Evolutionary conservation across 1,140 invertebrate species (phyloP).

Genomic region (Zaprionus inermis): DNA sequence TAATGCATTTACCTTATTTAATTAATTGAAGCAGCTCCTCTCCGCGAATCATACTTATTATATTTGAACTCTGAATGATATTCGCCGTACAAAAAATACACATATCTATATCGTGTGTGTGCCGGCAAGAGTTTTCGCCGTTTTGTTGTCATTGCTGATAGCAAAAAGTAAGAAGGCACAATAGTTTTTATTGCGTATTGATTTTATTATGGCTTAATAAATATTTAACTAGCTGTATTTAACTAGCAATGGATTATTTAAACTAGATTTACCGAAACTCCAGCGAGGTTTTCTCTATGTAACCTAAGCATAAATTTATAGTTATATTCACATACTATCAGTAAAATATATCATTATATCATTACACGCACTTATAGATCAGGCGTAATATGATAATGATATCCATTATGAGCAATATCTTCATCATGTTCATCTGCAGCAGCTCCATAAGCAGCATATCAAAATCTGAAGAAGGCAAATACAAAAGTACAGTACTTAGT

Average conservation of each 20-base stretch:
- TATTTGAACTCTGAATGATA: too few relatives aligned
- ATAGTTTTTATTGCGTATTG: background rate
- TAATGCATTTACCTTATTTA: background rate
- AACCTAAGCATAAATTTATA: too few relatives aligned
- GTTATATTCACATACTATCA: too few relatives aligned
- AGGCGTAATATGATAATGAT: conserved; percentile 43
- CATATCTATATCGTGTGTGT: background rate
- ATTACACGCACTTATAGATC: background rate
- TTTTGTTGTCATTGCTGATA: background rate
- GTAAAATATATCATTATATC: background rate
- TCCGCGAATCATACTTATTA: background rate
- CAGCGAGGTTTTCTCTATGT: too few relatives aligned
- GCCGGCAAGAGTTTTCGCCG: background rate
- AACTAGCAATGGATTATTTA: too few relatives aligned
- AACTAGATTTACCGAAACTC: too few relatives aligned
- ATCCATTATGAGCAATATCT: conserved; percentile 54
- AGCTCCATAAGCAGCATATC: conserved; percentile 47
- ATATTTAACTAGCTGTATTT: background rate
- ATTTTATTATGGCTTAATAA: background rate
- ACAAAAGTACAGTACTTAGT: too few relatives aligned
- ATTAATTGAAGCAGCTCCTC: background rate
- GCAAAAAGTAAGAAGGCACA: background rate
- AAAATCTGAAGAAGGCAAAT: conserved; percentile 15
- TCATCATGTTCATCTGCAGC: conserved; percentile 60
- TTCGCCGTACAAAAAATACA: background rate